These are phyloP conservation scores for Glyphotaelius pellucidus DNA, from an alignment of 2,888 invertebrate species.

Conservation along the genomic window DNA sequence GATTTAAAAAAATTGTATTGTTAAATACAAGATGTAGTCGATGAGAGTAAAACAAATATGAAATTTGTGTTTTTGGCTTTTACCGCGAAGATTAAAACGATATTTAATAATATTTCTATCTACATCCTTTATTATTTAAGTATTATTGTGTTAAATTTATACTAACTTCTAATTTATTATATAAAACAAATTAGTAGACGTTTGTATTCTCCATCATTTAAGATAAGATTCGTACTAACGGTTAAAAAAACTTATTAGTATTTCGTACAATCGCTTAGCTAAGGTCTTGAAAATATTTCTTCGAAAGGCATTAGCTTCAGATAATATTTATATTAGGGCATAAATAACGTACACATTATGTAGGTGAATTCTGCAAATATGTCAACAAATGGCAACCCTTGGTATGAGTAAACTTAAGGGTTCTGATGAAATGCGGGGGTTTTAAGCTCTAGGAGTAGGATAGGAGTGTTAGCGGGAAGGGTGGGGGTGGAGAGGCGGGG, in stretches of 20 bases:
- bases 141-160: no score
- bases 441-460: background rate
- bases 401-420: background rate
- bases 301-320: background rate
- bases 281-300: background rate
- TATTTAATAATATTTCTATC: no score
- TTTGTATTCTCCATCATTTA: no score
- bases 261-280: background rate
- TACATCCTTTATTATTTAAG: no score
- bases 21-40: no score
- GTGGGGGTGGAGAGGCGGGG: background rate
- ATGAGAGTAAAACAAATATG: no score
- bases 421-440: background rate
- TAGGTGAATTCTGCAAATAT: background rate
- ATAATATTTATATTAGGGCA: background rate
- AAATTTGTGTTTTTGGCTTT: no score
- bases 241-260: background rate
- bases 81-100: no score
- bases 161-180: no score
- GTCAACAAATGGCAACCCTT: constrained; percentile 10
- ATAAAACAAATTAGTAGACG: no score
- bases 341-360: background rate
- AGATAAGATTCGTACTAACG: background rate
- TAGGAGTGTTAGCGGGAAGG: background rate
- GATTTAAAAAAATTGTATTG: no score